Base-by-base conservation (phyloP, 1,140 invertebrate genomes). In the Bicyclus anynana region DNA sequence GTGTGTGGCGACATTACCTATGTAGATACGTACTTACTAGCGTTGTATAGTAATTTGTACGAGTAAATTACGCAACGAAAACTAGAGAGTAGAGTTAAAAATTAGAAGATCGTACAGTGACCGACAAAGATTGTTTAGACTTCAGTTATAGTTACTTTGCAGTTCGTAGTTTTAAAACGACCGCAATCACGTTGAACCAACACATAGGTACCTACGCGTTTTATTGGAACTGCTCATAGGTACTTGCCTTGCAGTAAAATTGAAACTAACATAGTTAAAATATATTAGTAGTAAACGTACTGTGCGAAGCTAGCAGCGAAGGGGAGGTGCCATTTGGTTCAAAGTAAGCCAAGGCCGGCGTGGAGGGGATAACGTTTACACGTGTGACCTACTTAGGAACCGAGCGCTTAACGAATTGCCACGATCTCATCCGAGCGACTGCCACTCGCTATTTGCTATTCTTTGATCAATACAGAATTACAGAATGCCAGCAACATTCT, bases 311-410 rank as follows among this genome's bases (percentile, higher is more conserved):
- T 52, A 47, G 66, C 70, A 62, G 80, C 79, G 81, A 84, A 86
- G 80, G 82, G 84, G 81, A 85, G 80, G 80, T 76, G 72, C 78
- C 73, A 80, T 80, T 85, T 83, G 72, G 70, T 61, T 57, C 63
- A 70, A 85, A 86, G 75, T 86, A 87, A 84, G 84, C 83, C 84
- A 87, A 87, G 84, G 84, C 81, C 83, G 80, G 65, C 51, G 68
- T 79, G 71, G 83, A 71, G 81, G 83, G 84, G 83, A 84, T 84
- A 80, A 79, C 75, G 81, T 75, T 85, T 86, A 84, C 84, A 87
- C 84, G 84, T 88, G 84, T 88, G 84, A 87, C 84, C 84, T 76
- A 86, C 72, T 82, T 86, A 80, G 67, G 40, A 60, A 52, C 73
- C 81, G 84, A 84, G 60, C 50, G 61, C 16, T 48, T 50, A n/a